phyloP scores from a whole-genome alignment of 1,140 invertebrate genomes.

The Drosophila varians region DNA sequence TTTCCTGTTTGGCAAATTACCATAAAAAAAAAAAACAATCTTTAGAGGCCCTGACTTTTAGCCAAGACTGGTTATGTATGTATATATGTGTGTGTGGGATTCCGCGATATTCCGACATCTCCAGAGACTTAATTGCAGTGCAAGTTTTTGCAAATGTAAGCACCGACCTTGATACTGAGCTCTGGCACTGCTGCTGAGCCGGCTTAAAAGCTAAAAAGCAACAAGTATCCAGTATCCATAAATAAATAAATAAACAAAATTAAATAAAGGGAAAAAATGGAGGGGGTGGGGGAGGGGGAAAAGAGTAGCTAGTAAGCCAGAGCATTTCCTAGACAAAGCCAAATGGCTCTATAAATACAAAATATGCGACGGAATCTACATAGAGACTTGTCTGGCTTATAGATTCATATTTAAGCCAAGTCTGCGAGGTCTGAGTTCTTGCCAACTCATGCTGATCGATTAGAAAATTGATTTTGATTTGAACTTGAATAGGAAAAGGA shows the following conservation, averaged over 20 bases:
- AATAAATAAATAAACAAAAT: constrained; percentile 18
- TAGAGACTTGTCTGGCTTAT: constrained; percentile 11
- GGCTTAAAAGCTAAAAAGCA: constrained; percentile 39
- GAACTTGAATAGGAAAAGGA: background rate
- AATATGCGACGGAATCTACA: constrained; percentile 40
- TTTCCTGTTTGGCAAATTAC: constrained; percentile 12
- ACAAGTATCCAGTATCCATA: constrained; percentile 9
- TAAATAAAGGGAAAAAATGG: constrained; percentile 11
- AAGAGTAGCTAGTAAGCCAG: background rate
- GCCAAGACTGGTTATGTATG: constrained; percentile 42
- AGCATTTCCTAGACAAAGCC: constrained; percentile 43
- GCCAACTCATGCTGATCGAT: constrained; percentile 53
- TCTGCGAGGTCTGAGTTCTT: constrained; percentile 29
- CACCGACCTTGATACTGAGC: constrained; percentile 54
- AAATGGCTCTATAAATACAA: constrained; percentile 53
- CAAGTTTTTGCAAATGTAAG: constrained; percentile 55
- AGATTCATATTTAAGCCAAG: constrained; percentile 1
- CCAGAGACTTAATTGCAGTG: constrained; percentile 56
- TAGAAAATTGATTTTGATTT: background rate
- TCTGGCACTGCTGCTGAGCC: constrained; percentile 49
- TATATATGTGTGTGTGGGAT: too few relatives aligned
- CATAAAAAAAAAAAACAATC: constrained; percentile 10
- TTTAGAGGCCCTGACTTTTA: constrained; percentile 14
- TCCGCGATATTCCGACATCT: background rate
- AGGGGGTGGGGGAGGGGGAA: too few relatives aligned